phyloP scores from a whole-genome alignment of 2,113 vertebrate genomes.

The Catharus bicknelli region DNA sequence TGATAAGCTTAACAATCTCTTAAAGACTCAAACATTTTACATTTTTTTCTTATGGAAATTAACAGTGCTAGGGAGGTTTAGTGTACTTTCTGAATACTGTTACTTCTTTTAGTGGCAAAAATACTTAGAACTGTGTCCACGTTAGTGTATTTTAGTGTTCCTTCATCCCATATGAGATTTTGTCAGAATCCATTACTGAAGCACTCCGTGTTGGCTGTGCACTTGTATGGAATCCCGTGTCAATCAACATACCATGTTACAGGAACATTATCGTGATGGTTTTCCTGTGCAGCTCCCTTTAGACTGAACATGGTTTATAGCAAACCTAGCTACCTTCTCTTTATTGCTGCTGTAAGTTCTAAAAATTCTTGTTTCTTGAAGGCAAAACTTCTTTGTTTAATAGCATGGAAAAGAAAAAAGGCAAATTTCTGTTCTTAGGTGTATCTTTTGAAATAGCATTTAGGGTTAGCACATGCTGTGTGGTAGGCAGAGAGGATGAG shows the following conservation, averaged over 20 bases:
- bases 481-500: not conserved
- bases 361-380: not conserved
- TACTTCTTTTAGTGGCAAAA: not conserved
- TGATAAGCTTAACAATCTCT: not conserved
- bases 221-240: not conserved
- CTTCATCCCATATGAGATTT: not conserved
- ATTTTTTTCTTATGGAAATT: fast-evolving
- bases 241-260: not conserved
- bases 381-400: not conserved
- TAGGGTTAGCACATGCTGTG: not conserved
- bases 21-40: not conserved
- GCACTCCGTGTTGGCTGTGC: not conserved
- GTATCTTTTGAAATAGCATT: not conserved
- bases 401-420: not conserved
- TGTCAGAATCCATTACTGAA: not conserved
- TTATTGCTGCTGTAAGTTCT: not conserved
- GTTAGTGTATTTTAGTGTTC: not conserved
- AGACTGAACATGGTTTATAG: not conserved
- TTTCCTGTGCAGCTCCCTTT: not conserved
- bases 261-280: fast-evolving
- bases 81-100: not conserved
- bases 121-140: not conserved
- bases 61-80: fast-evolving
- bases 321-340: not conserved
- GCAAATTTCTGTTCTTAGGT: not conserved